These are phyloP conservation scores for Drosophila anomalipes DNA, from an alignment of 2,888 invertebrate genomes.

Conservation along the genomic window DNA sequence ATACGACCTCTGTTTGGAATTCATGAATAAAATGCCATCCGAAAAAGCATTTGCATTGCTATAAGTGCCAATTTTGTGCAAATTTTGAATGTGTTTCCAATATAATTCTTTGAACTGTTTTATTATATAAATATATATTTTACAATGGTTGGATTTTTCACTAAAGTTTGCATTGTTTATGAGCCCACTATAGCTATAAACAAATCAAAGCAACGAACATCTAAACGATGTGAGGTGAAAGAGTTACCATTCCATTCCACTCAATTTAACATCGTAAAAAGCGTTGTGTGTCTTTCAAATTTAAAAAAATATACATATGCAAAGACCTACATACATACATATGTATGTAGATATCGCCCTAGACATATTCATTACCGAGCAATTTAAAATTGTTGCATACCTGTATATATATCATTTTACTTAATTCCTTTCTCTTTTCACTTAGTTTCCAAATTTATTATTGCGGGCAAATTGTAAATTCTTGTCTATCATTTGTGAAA, in stretches of 20 bases:
- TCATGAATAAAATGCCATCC: not conserved
- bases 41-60: not conserved
- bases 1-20: not conserved
- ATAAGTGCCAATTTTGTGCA: not conserved
- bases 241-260: not conserved
- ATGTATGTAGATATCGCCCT: not conserved
- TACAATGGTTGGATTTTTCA: slow-evolving; percentile 6
- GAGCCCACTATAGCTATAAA: not conserved
- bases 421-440: not conserved
- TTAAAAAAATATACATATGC: not conserved
- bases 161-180: slow-evolving; percentile 1
- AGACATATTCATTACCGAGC: not conserved
- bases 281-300: not conserved
- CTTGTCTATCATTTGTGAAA: slow-evolving; percentile 11
- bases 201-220: not conserved
- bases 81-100: not conserved
- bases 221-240: not conserved
- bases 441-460: not conserved
- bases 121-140: not conserved
- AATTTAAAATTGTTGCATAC: not conserved
- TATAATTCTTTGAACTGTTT: not conserved
- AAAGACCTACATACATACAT: not conserved
- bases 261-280: not conserved
- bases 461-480: not conserved
- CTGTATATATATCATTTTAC: not conserved